A percentile compares a stretch with the other conserved stretches of the same genome.
phyloP scores from a whole-genome alignment of 1,140 invertebrate genomes.

The Pantala flavescens region DNA sequence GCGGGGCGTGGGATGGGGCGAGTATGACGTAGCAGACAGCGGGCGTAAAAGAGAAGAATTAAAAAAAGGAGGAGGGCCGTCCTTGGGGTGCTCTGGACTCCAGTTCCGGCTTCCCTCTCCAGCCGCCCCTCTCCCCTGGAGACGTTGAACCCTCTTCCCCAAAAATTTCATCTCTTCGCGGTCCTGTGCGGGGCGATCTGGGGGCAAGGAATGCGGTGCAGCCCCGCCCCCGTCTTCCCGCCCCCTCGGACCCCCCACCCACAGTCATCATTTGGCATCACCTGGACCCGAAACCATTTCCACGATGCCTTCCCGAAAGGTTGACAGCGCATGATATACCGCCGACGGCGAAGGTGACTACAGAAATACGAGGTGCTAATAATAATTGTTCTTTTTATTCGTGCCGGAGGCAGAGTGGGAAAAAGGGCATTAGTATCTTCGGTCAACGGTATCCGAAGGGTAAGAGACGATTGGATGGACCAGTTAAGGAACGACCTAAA shows the following conservation, averaged over 20 bases:
- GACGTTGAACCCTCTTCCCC: background rate
- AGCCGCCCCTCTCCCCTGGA: background rate
- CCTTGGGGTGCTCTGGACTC: background rate
- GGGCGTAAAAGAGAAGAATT: too few relatives aligned
- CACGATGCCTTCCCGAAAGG: background rate
- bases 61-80: background rate
- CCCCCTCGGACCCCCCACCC: background rate
- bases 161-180: background rate
- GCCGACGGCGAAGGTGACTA: background rate
- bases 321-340: background rate
- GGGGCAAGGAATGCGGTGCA: background rate
- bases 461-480: too few relatives aligned
- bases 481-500: too few relatives aligned
- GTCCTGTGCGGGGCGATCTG: background rate
- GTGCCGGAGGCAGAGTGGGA: too few relatives aligned
- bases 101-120: background rate
- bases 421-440: too few relatives aligned
- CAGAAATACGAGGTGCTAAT: constrained; percentile 6
- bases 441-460: too few relatives aligned
- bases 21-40: too few relatives aligned
- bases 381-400: background rate
- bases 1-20: too few relatives aligned
- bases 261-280: background rate
- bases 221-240: background rate
- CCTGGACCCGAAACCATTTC: background rate